Evolutionary conservation across 2,888 invertebrate genomes (phyloP), one percentile per base, ranked within the genome.

Genomic region (Bhutanitis thaidina): DNA sequence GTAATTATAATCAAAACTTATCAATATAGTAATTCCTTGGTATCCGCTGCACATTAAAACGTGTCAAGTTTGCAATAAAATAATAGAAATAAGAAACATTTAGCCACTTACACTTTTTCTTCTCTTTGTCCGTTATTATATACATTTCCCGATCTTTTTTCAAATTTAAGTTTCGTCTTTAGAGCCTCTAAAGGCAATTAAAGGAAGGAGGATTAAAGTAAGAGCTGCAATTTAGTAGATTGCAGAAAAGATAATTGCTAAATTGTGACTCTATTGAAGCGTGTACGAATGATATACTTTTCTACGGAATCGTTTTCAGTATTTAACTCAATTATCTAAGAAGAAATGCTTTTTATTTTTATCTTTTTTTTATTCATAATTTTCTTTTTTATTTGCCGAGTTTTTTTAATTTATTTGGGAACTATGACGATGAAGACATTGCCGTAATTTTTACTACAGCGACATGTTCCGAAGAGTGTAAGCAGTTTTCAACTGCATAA

Each of bases 141-240:
- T 37, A 37, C 25, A 52, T 52, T 52, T n/a, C n/a, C n/a, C n/a
- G 45, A 12, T 52, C 41, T 46, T 46, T 46, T 51, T 46, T 43
- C 41, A 41, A 35, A 46, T 52, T 52, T 52, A 52, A 52, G 45
- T 52, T 51, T 43, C 51, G 51, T 37, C 41, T 36, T 52, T 37
- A 52, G 46, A 46, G 46, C 41, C 51, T 46, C 41, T 46, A 46
- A 46, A 46, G 51, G 46, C 46, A 52, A 52, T 52, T 52, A 52
- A 52, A 52, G 32, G 30, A 30, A 41, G 41, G 46, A 43, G 51
- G 41, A 52, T 52, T 52, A 52, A 46, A 46, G 46, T 46, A 46
- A 46, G 51, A 52, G 41, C 30, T 36, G 46, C 41, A 46, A 46
- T 52, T 46, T 41, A 46, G 46, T 52, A 46, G 51, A 52, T 46